These are phyloP conservation scores for Drosophila anceps DNA, from an alignment of 2,888 invertebrate species.

Conservation along the genomic window DNA sequence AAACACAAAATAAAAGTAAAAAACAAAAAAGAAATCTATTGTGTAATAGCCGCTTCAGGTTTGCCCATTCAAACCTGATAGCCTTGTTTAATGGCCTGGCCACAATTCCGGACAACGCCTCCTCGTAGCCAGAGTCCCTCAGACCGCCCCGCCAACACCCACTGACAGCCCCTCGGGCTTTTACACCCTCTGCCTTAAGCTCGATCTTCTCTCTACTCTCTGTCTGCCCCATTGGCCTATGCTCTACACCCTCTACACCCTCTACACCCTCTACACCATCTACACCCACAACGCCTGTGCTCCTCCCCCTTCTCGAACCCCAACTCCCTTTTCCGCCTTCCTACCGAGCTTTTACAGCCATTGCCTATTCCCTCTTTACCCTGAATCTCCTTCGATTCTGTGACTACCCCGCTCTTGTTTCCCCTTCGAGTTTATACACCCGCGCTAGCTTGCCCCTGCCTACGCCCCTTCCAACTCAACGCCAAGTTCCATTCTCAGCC, in stretches of 20 bases:
- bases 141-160: neutral
- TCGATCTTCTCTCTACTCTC: neutral
- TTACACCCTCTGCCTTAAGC: neutral
- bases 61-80: constrained; percentile 78
- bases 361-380: neutral
- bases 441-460: neutral
- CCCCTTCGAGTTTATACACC: neutral
- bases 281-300: neutral
- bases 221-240: neutral
- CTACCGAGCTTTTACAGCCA: neutral
- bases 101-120: constrained; percentile 61
- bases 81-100: constrained; percentile 77
- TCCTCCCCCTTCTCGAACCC: neutral
- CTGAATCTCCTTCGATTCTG: neutral
- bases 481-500: constrained; percentile 9
- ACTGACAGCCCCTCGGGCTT: neutral
- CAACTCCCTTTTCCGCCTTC: neutral
- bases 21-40: constrained; percentile 56
- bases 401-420: neutral
- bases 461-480: neutral
- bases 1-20: constrained; percentile 26
- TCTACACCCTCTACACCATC: too few species aligned
- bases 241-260: neutral
- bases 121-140: neutral
- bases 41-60: constrained; percentile 79